phyloP scores from a whole-genome alignment of 1,140 invertebrate species.

The Sinella curviseta region DNA sequence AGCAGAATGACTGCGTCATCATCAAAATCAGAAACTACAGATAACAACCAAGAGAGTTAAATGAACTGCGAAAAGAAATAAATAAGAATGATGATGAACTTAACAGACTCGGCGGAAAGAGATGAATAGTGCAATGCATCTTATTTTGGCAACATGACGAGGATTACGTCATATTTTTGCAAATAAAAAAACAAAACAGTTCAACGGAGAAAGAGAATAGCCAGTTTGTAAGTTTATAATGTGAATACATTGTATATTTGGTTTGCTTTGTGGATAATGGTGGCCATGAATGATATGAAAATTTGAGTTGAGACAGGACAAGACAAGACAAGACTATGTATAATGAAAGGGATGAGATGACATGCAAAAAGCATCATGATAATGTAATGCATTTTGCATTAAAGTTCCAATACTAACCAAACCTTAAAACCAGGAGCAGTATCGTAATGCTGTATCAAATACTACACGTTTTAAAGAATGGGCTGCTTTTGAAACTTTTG shows the following conservation, averaged over 20 bases:
- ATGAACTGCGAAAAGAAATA: background rate
- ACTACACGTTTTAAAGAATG: too few relatives aligned
- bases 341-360: too few relatives aligned
- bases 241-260: too few relatives aligned
- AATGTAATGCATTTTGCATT: too few relatives aligned
- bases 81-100: background rate
- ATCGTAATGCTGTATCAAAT: too few relatives aligned
- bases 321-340: too few relatives aligned
- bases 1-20: too few relatives aligned
- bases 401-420: too few relatives aligned
- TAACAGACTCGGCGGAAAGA: background rate
- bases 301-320: background rate
- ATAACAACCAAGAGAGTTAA: background rate
- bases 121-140: background rate
- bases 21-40: too few relatives aligned
- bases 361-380: background rate
- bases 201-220: background rate
- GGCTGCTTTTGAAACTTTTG: too few relatives aligned
- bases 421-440: too few relatives aligned
- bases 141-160: background rate
- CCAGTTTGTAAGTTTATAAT: background rate
- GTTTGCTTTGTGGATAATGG: background rate
- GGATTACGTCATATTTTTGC: conserved; percentile 2
- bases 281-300: background rate
- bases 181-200: background rate